Evolutionary conservation across 2,113 vertebrate species (phyloP), one percentile per base, ranked within the genome.

Genomic region (Malaclemys terrapin): DNA sequence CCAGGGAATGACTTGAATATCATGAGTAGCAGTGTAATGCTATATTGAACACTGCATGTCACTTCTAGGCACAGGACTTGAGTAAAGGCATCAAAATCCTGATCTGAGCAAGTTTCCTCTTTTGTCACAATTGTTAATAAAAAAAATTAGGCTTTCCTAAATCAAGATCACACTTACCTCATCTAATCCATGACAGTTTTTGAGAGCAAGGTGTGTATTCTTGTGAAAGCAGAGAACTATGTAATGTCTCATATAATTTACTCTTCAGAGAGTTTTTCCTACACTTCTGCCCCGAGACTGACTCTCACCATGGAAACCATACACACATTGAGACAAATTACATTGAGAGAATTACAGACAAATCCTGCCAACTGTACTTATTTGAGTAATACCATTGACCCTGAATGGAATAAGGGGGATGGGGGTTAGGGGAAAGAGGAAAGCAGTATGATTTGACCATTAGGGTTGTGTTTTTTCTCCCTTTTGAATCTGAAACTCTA

Each of bases 141-240:
- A n/a, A n/a, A 4, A 94, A 87, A 89, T 75, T 5, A 87, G 25
- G 3, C 8, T 69, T 65, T 85, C 35, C 27, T 79, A 80, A 88
- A 80, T 92, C 89, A 89, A 80, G 53, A 86, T 82, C 72, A 91
- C 16, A 85, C 49, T 72, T 93, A 78, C 65, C 47, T 76, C 45
- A 50, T 56, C 24, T 86, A 52, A 8, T 88, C 59, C 13, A 1
- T 0, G 54, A 84, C 1, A 19, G 29, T 42, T 62, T 62, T 62
- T 80, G 78, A 93, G 92, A 35, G 7, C 53, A 8, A 0, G 1
- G 81, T 2, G 47, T 75, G 38, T 1, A 4, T 79, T 89, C 56
- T 47, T 81, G 17, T 10, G 52, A 88, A 65, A 16, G 87, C 16
- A 87, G 5, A 16, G 80, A 57, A 84, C 81, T 7, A 90, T 90